Evolutionary conservation across 2,797 vertebrate genomes (phyloP), one percentile per base, ranked within the genome.

Genomic region (Emys orbicularis): DNA sequence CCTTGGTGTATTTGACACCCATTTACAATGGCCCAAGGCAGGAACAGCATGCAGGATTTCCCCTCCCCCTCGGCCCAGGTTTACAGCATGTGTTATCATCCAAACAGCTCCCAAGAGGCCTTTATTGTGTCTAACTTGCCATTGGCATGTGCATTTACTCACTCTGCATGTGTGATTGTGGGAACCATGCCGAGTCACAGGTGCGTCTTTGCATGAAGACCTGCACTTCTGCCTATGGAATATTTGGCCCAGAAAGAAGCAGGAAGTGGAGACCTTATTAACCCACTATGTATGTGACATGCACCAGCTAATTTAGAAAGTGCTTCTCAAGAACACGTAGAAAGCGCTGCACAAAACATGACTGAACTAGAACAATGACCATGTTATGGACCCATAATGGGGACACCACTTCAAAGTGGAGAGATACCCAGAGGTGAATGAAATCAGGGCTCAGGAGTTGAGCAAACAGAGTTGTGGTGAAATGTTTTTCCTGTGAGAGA

Each of bases 81-180:
- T 95, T 65, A 52, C 12, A 6, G 44, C 68, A 50, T 37, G 80
- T 88, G 41, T 56, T 4, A 21, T 72, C 52, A 61, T 21, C 49
- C 80, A 79, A 47, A 6, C 21, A 56, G 52, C 31, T 57, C 84
- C 65, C 21, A 50, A 29, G 65, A 41, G 21, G 44, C 29, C 12
- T 87, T 79, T 83, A 18, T 82, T 91, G 52, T 41, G 83, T 83
- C 81, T 86, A 87, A 68, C 34, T 11, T n/a, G 27, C 0, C 65
- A 21, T 68, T 68, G 65, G 65, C 34, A 0, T 34, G 21, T 5
- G 10, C 0, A 1, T 31, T 37, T 31, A 2, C 57, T 61, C 79
- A 82, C 89, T 34, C 27, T 61, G 49, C 56, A 23, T 65, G 8
- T 0, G 3, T 31, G 29, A 23, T 18, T 44, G 47, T 79, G 79